Percentiles rank a stretch among this genome's conserved stretches.
These are phyloP conservation scores for Hiodon tergisus DNA, from an alignment of 2,113 vertebrate genomes.

Conservation along the genomic window DNA sequence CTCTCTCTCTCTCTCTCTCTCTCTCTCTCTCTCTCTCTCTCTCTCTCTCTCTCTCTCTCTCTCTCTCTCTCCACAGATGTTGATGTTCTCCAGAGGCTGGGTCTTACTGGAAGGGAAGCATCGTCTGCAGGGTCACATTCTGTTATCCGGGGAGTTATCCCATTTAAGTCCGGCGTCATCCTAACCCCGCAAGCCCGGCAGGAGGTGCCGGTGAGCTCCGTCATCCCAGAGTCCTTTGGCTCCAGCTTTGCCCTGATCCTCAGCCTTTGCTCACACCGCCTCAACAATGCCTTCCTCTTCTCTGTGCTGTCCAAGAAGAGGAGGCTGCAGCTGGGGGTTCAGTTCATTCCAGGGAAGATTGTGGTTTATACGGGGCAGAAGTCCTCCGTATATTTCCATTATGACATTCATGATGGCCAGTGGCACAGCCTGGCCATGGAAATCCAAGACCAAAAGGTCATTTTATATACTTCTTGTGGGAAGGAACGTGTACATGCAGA, in stretches of 20 bases:
- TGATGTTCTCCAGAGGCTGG: slow-evolving; percentile 85
- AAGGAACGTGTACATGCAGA: slow-evolving; percentile 67
- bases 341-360: slow-evolving; percentile 76
- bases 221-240: slow-evolving; percentile 68
- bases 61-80: slow-evolving; percentile 70
- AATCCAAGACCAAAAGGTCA: slow-evolving; percentile 69
- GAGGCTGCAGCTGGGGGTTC: slow-evolving; percentile 85
- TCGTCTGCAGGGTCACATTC: slow-evolving; percentile 49
- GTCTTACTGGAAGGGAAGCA: slow-evolving; percentile 68
- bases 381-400: slow-evolving; percentile 82
- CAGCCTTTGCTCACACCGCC: slow-evolving; percentile 83
- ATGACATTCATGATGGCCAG: slow-evolving; percentile 81
- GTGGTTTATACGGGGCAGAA: slow-evolving; percentile 77
- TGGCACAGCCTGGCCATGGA: slow-evolving; percentile 88
- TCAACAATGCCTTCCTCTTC: slow-evolving; percentile 90
- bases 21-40: no score
- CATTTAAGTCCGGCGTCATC: slow-evolving; percentile 84
- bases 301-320: slow-evolving; percentile 71
- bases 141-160: slow-evolving; percentile 76
- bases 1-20: no score
- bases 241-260: slow-evolving; percentile 76
- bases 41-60: no score
- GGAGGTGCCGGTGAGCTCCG: slow-evolving; percentile 63
- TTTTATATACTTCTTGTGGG: slow-evolving; percentile 83
- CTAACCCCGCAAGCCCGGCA: slow-evolving; percentile 78